These are phyloP conservation scores for Drosophila nigricruria DNA, from an alignment of 2,888 invertebrate genomes.

Conservation along the genomic window DNA sequence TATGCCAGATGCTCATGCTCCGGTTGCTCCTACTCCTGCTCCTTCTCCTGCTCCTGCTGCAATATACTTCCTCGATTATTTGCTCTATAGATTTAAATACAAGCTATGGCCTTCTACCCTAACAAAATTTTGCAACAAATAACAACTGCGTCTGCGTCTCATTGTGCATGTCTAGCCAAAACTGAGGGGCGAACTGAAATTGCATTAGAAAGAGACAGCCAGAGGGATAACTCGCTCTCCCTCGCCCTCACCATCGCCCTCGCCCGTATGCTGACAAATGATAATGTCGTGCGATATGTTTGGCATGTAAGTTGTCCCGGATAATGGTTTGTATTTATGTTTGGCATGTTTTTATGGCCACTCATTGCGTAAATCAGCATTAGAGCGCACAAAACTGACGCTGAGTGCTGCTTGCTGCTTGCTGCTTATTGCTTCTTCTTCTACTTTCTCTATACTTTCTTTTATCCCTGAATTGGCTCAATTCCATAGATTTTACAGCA, in stretches of 20 bases:
- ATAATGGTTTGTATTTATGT: conserved; percentile 60
- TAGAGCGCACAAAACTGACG: conserved; percentile 33
- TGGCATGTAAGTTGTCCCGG: conserved; percentile 55
- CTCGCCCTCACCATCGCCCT: too few relatives aligned
- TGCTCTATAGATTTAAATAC: conserved; percentile 55
- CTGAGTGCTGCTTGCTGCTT: conserved; percentile 20
- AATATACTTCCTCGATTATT: conserved; percentile 29
- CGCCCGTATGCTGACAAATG: conserved; percentile 58
- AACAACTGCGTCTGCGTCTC: conserved; percentile 26
- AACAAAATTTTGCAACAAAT: conserved; percentile 48
- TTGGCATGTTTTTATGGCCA: conserved; percentile 45
- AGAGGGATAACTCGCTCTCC: too few relatives aligned
- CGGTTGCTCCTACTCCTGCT: neutral
- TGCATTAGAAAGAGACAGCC: neutral
- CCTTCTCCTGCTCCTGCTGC: conserved; percentile 1
- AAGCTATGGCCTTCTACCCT: conserved; percentile 35
- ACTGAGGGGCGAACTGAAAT: neutral
- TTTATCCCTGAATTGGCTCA: conserved; percentile 17
- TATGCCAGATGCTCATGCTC: conserved; percentile 11
- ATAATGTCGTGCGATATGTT: conserved; percentile 63
- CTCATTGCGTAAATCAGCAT: conserved; percentile 59
- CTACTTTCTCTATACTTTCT: neutral
- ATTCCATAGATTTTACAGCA: conserved; percentile 5
- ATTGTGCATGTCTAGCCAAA: conserved; percentile 28
- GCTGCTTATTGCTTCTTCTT: neutral